Base-by-base conservation (phyloP, 2,888 invertebrate species). In the Sphecodes monilicornis region DNA sequence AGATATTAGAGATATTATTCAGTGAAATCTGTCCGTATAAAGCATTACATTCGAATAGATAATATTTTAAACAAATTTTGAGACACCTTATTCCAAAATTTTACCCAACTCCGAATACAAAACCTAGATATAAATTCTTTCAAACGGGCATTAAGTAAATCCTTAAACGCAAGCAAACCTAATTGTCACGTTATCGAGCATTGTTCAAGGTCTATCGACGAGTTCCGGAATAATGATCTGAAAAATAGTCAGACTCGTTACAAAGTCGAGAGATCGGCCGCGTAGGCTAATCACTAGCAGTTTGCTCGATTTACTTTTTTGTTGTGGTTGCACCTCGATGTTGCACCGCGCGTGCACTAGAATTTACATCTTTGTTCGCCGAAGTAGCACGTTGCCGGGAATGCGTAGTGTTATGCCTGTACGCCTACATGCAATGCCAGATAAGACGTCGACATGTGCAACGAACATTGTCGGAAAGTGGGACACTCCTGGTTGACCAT, bases 401-500 rank as follows among this genome's bases (percentile, higher is more conserved):
- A 85, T 80, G 78, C 39, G 26, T 76, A 26, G 26, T 32, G 69
- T 80, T 80, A 85, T 85, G 80, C 80, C 46, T 39, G 70, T 36
- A 85, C 85, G 74, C 85, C 78, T 68, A 78, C 77, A 43, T 73
- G 57, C 32, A 54, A 54, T 60, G 18, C 41, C 70, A 74, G 84
- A 85, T 85, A 85, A 85, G 82, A 76, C 79, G 71, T 64, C 50
- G 78, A 78, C 80, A 69, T 75, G 77, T 77, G 50, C 57, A 39
- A 16, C 18, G 77, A 75, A 85, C 76, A 75, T 80, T 85, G 66
- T 46, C 54, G 66, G 85, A 85, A 86, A 86, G 86, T 86, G 69
- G 86, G 85, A 85, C 85, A 86, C 72, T 81, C 68, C 78, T 81
- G 81, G 86, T 69, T 86, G 86, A 85, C 86, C 86, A 85, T 86